A percentile compares a stretch with the other conserved stretches of the same genome.
Evolutionary conservation across 1,140 invertebrate species (phyloP).

Genomic region (Dryas iulia): DNA sequence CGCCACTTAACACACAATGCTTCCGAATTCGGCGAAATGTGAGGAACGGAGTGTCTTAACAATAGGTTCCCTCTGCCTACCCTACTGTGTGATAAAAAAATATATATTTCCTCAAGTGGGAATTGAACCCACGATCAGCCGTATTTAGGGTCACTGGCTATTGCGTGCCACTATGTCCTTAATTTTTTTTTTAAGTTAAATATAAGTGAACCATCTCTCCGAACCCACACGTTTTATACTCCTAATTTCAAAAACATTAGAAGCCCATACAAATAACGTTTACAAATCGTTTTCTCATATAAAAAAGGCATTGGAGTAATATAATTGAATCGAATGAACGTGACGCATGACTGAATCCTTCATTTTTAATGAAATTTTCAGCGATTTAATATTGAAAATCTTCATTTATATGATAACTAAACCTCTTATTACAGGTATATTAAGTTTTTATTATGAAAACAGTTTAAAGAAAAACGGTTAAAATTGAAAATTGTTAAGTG

Average conservation of each 20-base stretch:
- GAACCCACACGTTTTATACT: no score
- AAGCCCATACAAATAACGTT: not conserved
- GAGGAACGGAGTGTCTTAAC: no score
- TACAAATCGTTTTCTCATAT: not conserved
- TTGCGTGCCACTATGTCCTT: no score
- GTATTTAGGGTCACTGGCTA: no score
- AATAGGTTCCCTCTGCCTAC: no score
- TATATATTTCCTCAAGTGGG: no score
- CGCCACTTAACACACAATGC: no score
- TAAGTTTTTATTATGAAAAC: not conserved
- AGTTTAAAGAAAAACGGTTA: not conserved
- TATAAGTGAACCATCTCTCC: no score
- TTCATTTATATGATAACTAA: not conserved
- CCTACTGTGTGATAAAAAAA: no score
- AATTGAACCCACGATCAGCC: no score
- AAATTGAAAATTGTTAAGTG: not conserved
- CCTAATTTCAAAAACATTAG: not conserved
- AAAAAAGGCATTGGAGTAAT: not conserved
- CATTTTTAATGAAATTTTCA: constrained; percentile 6
- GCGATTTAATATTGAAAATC: not conserved
- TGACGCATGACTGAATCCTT: not conserved
- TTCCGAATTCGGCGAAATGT: no score
- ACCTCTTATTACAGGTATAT: not conserved
- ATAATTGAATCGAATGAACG: not conserved
- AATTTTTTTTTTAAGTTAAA: no score